Evolutionary conservation across 2,797 vertebrate genomes (phyloP).

Genomic region (Thamnophis elegans): DNA sequence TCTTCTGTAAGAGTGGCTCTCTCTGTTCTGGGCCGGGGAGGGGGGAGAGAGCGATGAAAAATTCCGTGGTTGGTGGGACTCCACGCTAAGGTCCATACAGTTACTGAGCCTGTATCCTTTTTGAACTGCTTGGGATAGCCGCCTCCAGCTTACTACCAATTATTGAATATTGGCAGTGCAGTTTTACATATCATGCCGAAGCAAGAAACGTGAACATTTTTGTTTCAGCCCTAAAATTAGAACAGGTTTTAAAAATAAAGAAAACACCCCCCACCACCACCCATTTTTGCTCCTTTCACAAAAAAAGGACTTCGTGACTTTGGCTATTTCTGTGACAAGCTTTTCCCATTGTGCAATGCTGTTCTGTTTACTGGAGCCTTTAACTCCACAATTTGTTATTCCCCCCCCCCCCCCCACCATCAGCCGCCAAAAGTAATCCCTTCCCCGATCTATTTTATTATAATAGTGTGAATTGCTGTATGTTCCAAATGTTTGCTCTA

Average conservation of each 20-base stretch:
- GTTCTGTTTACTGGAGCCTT: not conserved
- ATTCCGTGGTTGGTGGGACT: not conserved
- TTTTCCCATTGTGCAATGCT: not conserved
- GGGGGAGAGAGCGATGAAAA: not conserved
- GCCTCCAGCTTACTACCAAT: not conserved
- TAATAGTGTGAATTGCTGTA: not conserved
- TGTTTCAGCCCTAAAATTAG: not conserved
- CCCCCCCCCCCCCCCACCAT: not conserved
- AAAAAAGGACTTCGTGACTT: not conserved
- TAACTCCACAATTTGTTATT: not conserved
- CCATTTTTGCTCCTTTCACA: not conserved
- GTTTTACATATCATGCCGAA: not conserved
- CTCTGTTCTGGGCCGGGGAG: not conserved
- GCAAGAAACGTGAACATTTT: not conserved
- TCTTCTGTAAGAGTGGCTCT: not conserved
- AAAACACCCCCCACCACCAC: accelerated
- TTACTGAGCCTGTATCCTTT: not conserved
- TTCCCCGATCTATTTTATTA: not conserved
- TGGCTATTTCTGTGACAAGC: not conserved
- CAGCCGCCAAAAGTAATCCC: not conserved
- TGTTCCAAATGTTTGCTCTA: not conserved
- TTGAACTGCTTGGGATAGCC: not conserved
- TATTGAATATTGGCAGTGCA: not conserved
- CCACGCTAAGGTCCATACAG: not conserved
- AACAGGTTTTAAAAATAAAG: not conserved